Percentiles rank a stretch among this genome's conserved stretches.
Evolutionary conservation across 2,888 invertebrate genomes (phyloP).

Genomic region (Melinopterus prodromus): DNA sequence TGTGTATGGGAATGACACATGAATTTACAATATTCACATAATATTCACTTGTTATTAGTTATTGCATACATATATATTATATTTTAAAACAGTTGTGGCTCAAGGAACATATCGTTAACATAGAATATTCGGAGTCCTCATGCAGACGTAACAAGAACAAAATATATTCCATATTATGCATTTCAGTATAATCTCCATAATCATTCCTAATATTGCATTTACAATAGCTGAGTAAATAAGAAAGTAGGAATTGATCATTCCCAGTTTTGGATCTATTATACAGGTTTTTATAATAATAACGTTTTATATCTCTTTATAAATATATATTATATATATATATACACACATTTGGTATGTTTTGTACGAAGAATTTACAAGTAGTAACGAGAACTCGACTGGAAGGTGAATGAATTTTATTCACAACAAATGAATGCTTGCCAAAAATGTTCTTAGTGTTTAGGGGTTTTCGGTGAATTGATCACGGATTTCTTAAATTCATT

Average conservation of each 20-base stretch:
- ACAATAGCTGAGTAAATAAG: neutral
- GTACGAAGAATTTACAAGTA: neutral
- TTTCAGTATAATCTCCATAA: neutral
- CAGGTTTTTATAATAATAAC: neutral
- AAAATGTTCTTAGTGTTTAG: neutral
- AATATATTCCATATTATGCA: too few relatives aligned
- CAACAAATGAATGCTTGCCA: neutral
- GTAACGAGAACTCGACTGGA: neutral
- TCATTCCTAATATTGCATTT: constrained; percentile 18
- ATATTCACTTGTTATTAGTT: neutral
- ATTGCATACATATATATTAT: neutral
- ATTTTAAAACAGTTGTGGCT: neutral
- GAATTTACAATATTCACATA: neutral
- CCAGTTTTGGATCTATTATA: neutral
- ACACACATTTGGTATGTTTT: neutral
- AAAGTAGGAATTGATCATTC: neutral
- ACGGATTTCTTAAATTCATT: neutral
- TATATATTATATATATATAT: neutral
- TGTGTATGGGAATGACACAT: neutral
- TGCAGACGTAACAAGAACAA: neutral
- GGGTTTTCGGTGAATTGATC: neutral
- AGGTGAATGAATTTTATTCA: neutral
- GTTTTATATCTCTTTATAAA: constrained; percentile 4
- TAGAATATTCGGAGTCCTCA: neutral
- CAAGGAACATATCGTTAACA: neutral